Percentiles rank a stretch among this genome's conserved stretches.
These are phyloP conservation scores for Casuarius casuarius DNA, from an alignment of 2,113 vertebrate species.

Conservation along the genomic window DNA sequence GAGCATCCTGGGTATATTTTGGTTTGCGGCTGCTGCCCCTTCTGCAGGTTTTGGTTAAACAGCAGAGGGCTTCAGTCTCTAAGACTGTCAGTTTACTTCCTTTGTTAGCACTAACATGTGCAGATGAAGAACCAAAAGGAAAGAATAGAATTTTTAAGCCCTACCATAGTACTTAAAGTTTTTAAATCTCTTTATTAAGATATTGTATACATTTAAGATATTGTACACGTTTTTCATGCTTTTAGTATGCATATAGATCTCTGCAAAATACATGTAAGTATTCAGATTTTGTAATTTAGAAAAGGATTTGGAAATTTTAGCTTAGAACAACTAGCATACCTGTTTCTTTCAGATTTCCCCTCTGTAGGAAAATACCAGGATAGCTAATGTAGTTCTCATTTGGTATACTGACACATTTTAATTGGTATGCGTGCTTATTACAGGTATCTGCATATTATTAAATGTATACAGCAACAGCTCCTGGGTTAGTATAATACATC, in stretches of 20 bases:
- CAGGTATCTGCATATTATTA: not conserved
- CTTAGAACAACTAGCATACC: not conserved
- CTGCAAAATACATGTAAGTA: not conserved
- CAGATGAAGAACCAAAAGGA: not conserved
- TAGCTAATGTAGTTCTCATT: not conserved
- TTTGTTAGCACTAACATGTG: not conserved
- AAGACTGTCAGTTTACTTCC: not conserved
- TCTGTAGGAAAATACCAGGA: not conserved
- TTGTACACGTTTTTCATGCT: not conserved
- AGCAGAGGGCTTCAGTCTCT: not conserved
- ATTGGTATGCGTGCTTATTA: not conserved
- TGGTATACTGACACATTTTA: accelerated
- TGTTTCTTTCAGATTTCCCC: not conserved
- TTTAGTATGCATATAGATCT: accelerated
- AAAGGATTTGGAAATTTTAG: not conserved
- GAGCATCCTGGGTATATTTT: accelerated
- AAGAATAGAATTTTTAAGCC: not conserved
- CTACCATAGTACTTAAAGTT: not conserved
- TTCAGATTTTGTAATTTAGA: not conserved
- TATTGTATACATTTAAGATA: not conserved
- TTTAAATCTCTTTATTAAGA: not conserved
- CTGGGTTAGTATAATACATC: not conserved
- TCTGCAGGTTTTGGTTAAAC: not conserved
- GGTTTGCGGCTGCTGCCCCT: not conserved
- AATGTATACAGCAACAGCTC: not conserved